phyloP scores from a whole-genome alignment of 2,888 invertebrate species.

The Candidula unifasciata region DNA sequence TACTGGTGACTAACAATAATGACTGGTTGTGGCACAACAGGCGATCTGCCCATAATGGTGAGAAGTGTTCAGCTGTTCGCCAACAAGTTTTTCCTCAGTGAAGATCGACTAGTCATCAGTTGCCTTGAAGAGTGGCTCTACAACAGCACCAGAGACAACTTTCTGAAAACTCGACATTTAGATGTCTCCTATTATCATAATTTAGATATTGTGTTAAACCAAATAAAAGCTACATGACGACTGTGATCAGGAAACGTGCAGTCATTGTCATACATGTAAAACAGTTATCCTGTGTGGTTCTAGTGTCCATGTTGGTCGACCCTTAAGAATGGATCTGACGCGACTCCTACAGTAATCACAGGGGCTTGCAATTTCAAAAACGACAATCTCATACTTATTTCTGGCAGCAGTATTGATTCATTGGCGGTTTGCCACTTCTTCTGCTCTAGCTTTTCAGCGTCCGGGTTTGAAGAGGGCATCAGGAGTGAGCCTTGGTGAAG shows the following conservation, averaged over 20 bases:
- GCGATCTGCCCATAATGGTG: slow-evolving; percentile 34
- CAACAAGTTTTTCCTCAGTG: slow-evolving; percentile 34
- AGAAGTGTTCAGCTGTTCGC: slow-evolving; percentile 39
- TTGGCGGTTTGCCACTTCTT: too few species aligned
- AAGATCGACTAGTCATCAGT: slow-evolving; percentile 37
- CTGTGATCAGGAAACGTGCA: not conserved
- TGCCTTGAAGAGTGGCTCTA: slow-evolving; percentile 44
- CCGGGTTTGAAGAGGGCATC: too few species aligned
- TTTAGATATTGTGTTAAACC: slow-evolving; percentile 40
- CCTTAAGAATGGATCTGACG: too few species aligned
- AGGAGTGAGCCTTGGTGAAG: too few species aligned
- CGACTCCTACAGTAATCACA: too few species aligned
- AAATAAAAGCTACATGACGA: not conserved
- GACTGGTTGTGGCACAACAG: not conserved
- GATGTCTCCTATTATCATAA: slow-evolving; percentile 34
- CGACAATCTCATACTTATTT: too few species aligned
- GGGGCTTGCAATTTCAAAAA: too few species aligned
- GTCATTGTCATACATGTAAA: not conserved
- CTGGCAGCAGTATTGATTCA: too few species aligned
- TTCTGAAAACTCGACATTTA: slow-evolving; percentile 18
- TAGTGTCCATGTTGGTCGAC: too few species aligned
- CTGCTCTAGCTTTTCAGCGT: too few species aligned
- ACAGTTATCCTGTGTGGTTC: too few species aligned
- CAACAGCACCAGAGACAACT: slow-evolving; percentile 30
- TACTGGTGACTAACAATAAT: not conserved